A percentile compares a stretch with the other conserved stretches of the same genome.
Conservation (phyloP, 2,113 vertebrate species). For the Myotis yumanensis region DNA sequence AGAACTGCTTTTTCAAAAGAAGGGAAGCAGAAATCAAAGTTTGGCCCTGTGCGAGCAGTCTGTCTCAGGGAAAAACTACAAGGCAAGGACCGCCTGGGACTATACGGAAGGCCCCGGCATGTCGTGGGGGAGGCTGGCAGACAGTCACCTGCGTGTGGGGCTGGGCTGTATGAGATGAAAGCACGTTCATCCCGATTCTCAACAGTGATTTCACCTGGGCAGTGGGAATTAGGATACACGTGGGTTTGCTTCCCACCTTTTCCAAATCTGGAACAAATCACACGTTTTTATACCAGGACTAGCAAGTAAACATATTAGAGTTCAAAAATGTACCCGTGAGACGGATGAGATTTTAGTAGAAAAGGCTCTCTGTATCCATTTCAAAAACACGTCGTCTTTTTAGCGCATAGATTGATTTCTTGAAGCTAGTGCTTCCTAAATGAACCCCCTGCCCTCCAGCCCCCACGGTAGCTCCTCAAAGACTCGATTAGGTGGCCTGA, state of each 20-base stretch:
- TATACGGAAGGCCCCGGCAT: accelerated
- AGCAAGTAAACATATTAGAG: not conserved
- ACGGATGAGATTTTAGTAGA: not conserved
- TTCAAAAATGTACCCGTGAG: not conserved
- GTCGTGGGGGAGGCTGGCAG: not conserved
- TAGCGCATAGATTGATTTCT: not conserved
- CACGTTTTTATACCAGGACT: not conserved
- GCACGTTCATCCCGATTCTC: not conserved
- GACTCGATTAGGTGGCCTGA: not conserved
- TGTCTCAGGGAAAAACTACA: not conserved
- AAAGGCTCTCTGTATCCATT: not conserved
- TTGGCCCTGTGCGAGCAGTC: too few relatives aligned
- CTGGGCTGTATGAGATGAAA: not conserved
- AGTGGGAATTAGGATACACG: not conserved
- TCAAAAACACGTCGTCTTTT: not conserved
- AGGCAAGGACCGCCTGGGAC: not conserved
- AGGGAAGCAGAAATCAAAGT: not conserved
- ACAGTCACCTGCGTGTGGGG: accelerated
- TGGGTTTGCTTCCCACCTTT: not conserved
- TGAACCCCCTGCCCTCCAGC: not conserved
- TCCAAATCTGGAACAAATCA: not conserved
- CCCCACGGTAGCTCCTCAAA: not conserved
- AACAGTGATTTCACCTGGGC: accelerated
- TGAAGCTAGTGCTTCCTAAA: not conserved
- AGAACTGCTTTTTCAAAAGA: not conserved